These are phyloP conservation scores for Drosophila nigricruria DNA, from an alignment of 2,888 invertebrate species.

Conservation along the genomic window DNA sequence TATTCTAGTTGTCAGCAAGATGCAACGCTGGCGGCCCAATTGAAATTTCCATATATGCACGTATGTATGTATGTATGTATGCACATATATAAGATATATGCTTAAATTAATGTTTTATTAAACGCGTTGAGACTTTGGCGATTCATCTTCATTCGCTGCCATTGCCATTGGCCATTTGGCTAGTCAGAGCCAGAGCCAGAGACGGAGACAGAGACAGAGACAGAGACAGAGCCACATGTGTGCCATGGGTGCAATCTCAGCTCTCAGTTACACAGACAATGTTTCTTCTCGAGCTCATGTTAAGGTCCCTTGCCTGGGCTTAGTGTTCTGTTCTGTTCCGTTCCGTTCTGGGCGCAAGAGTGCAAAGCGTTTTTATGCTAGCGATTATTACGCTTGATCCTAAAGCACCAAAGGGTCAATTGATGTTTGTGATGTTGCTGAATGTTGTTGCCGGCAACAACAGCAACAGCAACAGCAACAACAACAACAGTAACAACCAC, in stretches of 20 bases:
- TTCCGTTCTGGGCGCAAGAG: constrained; percentile 65
- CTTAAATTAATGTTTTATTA: constrained; percentile 65
- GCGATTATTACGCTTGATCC: constrained; percentile 84
- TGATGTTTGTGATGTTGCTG: constrained; percentile 83
- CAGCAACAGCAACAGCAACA: constrained; percentile 47
- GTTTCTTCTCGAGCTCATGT: constrained; percentile 21
- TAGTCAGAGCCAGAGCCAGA: constrained; percentile 3
- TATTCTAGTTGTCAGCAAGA: constrained; percentile 49
- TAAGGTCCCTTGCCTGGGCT: constrained; percentile 40
- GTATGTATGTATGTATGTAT: constrained; percentile 1
- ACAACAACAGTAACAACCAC: constrained; percentile 48
- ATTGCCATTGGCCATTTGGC: constrained; percentile 61
- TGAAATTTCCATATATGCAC: constrained; percentile 37
- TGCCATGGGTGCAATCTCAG: constrained; percentile 25
- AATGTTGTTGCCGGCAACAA: constrained; percentile 63
- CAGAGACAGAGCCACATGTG: constrained; percentile 39
- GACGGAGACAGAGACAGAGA: background rate
- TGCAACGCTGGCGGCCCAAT: constrained; percentile 52
- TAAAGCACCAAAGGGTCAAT: constrained; percentile 82
- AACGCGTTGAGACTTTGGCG: constrained; percentile 57
- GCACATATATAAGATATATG: constrained; percentile 30
- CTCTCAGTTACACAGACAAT: constrained; percentile 53
- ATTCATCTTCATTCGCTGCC: constrained; percentile 60
- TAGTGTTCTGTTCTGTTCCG: constrained; percentile 10
- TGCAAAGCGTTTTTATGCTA: constrained; percentile 82